Evolutionary conservation across 2,113 vertebrate genomes (phyloP).

Genomic region (Colossoma macropomum): DNA sequence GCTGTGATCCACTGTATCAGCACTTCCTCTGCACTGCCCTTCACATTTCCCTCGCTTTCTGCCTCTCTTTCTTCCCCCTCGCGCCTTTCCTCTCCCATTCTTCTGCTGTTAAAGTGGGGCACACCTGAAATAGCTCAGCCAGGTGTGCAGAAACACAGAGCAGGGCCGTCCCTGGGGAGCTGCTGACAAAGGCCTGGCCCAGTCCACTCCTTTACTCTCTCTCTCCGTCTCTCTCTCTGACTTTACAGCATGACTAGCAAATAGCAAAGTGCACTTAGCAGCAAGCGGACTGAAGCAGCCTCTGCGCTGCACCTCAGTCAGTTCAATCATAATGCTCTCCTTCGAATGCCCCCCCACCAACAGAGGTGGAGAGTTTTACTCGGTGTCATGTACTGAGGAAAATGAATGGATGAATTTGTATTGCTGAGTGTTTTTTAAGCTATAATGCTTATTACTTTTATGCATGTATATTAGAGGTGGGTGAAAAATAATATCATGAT

Average conservation of each 20-base stretch:
- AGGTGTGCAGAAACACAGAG: slow-evolving; percentile 46
- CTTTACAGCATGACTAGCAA: not conserved
- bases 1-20: slow-evolving; percentile 9
- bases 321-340: not conserved
- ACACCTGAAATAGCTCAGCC: slow-evolving; percentile 53
- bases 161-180: slow-evolving; percentile 22
- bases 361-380: too few species aligned
- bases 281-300: not conserved
- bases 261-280: not conserved
- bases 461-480: too few species aligned
- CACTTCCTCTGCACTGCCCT: slow-evolving; percentile 4
- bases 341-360: too few species aligned
- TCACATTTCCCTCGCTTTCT: not conserved
- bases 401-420: too few species aligned
- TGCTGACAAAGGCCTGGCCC: slow-evolving; percentile 28
- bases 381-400: too few species aligned
- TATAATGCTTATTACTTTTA: too few species aligned
- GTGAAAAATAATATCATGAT: too few species aligned
- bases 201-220: slow-evolving; percentile 10
- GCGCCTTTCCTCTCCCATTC: not conserved
- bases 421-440: too few species aligned
- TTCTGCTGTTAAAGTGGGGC: slow-evolving; percentile 33
- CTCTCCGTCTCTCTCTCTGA: not conserved
- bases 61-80: not conserved
- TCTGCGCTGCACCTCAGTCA: not conserved